Percentiles rank a stretch among this genome's conserved stretches.
These are phyloP conservation scores for Cherax quadricarinatus DNA, from an alignment of 1,140 invertebrate genomes.

Conservation along the genomic window DNA sequence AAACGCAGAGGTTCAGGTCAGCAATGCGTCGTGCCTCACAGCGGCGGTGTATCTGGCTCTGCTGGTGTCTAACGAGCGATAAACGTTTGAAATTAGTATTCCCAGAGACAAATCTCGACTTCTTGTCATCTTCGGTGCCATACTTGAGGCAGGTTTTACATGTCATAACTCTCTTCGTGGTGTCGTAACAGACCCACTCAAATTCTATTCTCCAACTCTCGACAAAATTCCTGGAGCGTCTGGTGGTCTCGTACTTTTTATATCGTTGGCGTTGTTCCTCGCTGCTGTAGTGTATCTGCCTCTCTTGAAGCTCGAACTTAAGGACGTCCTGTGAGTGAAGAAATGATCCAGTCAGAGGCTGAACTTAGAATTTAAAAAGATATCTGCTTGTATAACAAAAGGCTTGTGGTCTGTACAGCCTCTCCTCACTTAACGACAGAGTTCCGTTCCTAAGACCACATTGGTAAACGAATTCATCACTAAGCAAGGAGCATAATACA, in stretches of 20 bases:
- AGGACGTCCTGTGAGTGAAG: conserved; percentile 11
- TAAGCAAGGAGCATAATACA: too few species aligned
- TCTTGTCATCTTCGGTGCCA: conserved; percentile 35
- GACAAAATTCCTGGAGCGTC: conserved; percentile 21
- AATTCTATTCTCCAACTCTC: conserved; percentile 30
- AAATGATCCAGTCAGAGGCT: conserved; percentile 24
- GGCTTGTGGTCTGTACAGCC: too few species aligned
- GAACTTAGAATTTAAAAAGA: background rate
- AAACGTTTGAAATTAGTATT: conserved; percentile 45
- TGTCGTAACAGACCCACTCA: conserved; percentile 42
- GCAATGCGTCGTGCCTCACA: conserved; percentile 28
- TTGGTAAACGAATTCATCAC: too few species aligned
- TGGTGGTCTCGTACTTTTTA: conserved; percentile 3
- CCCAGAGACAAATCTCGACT: conserved; percentile 38
- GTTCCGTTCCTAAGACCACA: too few species aligned
- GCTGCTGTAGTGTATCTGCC: background rate
- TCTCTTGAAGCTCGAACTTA: background rate
- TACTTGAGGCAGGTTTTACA: conserved; percentile 32
- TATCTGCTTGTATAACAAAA: too few species aligned
- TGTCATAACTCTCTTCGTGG: conserved; percentile 17
- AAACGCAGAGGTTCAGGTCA: background rate
- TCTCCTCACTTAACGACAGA: too few species aligned
- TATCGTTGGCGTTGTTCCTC: conserved; percentile 1
- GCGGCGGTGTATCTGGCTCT: conserved; percentile 23
- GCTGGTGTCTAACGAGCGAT: conserved; percentile 18